Evolutionary conservation across 2,113 vertebrate genomes (phyloP).

Genomic region (Mirounga angustirostris): DNA sequence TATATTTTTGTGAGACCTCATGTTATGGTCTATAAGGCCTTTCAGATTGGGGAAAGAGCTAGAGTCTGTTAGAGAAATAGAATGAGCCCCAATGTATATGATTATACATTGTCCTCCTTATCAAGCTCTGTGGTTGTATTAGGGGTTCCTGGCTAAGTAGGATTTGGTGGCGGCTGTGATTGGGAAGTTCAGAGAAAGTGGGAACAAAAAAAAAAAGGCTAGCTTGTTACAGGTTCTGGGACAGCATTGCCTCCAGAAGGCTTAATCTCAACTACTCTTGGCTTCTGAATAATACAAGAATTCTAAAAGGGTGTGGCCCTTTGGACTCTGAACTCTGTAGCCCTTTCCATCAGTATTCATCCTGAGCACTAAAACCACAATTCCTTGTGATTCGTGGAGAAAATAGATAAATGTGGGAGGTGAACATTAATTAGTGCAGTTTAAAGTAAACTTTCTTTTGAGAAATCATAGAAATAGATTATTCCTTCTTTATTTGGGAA

Average conservation of each 20-base stretch:
- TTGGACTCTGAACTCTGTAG: not conserved
- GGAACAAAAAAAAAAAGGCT: not conserved
- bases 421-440: not conserved
- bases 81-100: not conserved
- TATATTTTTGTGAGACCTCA: not conserved
- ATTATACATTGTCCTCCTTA: not conserved
- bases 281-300: not conserved
- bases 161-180: not conserved
- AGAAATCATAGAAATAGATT: not conserved
- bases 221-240: not conserved
- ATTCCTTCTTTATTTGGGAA: not conserved
- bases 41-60: not conserved
- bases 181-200: not conserved
- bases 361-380: not conserved
- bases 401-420: not conserved
- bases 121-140: not conserved
- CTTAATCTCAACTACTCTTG: not conserved
- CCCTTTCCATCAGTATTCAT: not conserved
- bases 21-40: not conserved
- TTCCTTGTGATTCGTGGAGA: not conserved
- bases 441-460: conserved; percentile 1
- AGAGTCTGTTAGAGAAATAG: not conserved
- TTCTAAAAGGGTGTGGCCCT: not conserved
- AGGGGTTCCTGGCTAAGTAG: not conserved
- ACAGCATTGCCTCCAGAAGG: not conserved